Evolutionary conservation across 92 coral and sea anemone genomes (phyloP).

Genomic region (Parazoanthus swiftii): DNA sequence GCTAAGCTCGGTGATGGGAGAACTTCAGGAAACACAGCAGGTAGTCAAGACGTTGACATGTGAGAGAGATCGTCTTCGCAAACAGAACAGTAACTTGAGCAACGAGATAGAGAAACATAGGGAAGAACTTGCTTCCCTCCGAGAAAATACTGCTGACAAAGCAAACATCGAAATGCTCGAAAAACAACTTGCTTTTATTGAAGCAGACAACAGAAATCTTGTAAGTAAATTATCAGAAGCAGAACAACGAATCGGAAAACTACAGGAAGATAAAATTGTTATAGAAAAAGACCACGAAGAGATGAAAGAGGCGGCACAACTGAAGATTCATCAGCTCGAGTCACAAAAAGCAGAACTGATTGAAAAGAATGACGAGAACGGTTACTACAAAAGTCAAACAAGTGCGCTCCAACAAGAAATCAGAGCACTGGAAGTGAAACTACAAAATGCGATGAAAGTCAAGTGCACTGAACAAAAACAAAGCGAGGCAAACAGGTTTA

Average conservation of each 20-base stretch:
- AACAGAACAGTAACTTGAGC: constrained; percentile 28
- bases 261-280: background rate
- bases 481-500: constrained; percentile 37
- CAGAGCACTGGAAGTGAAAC: constrained; percentile 28
- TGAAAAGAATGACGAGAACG: constrained; percentile 2
- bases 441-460: background rate
- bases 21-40: constrained; percentile 32
- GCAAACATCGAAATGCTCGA: background rate
- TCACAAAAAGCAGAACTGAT: constrained; percentile 27
- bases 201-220: background rate
- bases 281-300: constrained; percentile 29
- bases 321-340: constrained; percentile 49
- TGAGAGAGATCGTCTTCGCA: constrained; percentile 18
- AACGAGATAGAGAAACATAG: constrained; percentile 24
- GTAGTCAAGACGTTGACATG: background rate
- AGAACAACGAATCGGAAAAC: background rate
- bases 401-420: background rate
- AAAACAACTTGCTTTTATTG: constrained; percentile 3
- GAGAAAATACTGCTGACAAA: constrained; percentile 32
- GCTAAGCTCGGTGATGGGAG: constrained; percentile 31
- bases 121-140: constrained; percentile 31
- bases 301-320: constrained; percentile 1
- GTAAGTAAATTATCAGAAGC: constrained; percentile 18
- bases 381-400: background rate
- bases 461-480: constrained; percentile 28